Base-by-base conservation (phyloP, 2,888 invertebrate genomes). In the Pinctada fucata region DNA sequence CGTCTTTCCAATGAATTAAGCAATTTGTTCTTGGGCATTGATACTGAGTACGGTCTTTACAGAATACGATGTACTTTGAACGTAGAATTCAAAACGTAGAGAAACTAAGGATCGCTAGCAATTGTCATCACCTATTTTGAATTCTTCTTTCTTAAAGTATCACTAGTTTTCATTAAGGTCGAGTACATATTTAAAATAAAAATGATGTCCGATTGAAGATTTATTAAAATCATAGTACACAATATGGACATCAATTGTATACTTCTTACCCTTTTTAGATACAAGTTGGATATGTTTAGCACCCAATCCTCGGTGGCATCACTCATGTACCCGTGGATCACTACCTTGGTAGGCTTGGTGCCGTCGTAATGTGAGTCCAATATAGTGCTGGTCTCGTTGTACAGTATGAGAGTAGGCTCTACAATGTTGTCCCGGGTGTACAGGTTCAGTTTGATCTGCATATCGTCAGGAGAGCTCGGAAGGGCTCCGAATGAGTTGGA, bases 291-390 rank as follows among this genome's bases (percentile, higher is more conserved):
- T 96, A 98, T 97, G 93, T 97, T 97, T 90, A 97, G 96, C 13
- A 97, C 97, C 97, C 97, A 97, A 16, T 97, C 96, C 90, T 97
- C 96, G 76, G 96, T 95, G 91, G 97, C 97, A 10, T 83, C 76
- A 66, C 85, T 84, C 3, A 97, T 97, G 91, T 97, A 98, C 2
- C 98, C 98, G 90, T 98, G 98, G 0, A 98, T 97, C 88, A 98
- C 96, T 78, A 98, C 95, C 88, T 97, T 97, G 6, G 96, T 96
- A 0, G 96, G 95, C 91, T 96, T 95, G 0, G 94, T 94, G 0
- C 95, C 94, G 92, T 97, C 96, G 92, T 97, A 97, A 86, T 94
- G 95, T 0, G 96, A 96, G 81, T 94, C 94, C 85, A 95, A 95
- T 4, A 96, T 95, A 2, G 95, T 94, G 0, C 95, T 95, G 94